Evolutionary conservation across 2,113 vertebrate species (phyloP), one percentile per base, ranked within the genome.

Genomic region (Halichoeres trimaculatus): DNA sequence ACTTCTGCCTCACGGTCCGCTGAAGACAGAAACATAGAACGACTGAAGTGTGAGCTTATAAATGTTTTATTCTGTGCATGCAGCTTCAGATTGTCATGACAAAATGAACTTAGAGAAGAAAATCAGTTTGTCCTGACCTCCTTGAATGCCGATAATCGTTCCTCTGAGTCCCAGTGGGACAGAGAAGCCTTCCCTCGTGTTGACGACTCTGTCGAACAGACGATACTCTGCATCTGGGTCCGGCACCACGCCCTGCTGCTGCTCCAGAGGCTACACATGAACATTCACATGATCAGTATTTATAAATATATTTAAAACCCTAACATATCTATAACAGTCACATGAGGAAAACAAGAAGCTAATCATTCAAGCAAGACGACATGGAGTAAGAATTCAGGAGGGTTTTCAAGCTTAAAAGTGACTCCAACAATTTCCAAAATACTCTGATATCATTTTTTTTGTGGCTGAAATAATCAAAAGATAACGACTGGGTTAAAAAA

Each of bases 171-270:
- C 98, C 71, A 98, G 92, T 0, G 96, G 98, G 73, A 99, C 97
- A 0, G 96, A 96, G 71, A 99, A 99, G 86, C 94, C 94, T 88
- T 99, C 97, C 81, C 98, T 95, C 80, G 96, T 94, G 30, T 99
- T 99, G 58, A 99, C 95, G n/a, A 99, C 96, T 0, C 98, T 94
- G 78, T 99, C 98, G 80, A 99, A 99, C 58, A 99, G 93, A 34
- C 92, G 96, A 43, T 96, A 98, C 38, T 99, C 96, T 0, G 96
- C 95, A 53, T 98, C 95, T 2, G 93, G 93, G 64, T 99, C 98
- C 30, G 98, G 96, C 80, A 98, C 91, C 35, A 96, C 94, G 2
- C 97, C 98, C 62, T 96, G 96, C 77, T 99, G 98, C 85, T 98
- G 97, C 83, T 97, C 96, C 74, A 99, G 65, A 19, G 98, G 96